Evolutionary conservation across 2,888 invertebrate genomes (phyloP).

Genomic region (Ditylenchus weischeri): DNA sequence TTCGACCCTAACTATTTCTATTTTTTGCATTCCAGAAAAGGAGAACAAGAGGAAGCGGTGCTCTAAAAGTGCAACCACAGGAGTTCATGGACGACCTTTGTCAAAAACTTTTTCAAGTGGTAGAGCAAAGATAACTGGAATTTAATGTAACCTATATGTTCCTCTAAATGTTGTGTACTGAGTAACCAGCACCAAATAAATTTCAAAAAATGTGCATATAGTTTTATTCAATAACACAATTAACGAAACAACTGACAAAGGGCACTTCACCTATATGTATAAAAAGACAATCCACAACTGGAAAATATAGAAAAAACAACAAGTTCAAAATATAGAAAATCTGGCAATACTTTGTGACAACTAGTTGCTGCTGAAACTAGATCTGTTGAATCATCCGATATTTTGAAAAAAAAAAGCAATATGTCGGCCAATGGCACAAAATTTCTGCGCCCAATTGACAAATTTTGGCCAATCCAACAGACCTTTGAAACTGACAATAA

Average conservation of each 20-base stretch:
- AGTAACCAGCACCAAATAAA: not conserved
- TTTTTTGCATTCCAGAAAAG: too few species aligned
- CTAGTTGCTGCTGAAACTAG: not conserved
- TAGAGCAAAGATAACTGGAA: not conserved
- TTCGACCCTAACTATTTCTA: too few species aligned
- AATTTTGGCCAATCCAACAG: too few species aligned
- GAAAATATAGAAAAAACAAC: too few species aligned
- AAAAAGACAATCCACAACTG: too few species aligned
- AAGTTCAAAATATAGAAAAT: too few species aligned
- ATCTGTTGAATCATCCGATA: not conserved
- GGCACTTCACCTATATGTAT: constrained; percentile 1
- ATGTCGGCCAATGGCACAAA: too few species aligned
- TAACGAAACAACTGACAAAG: not conserved
- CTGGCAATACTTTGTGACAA: too few species aligned
- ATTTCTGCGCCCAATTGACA: too few species aligned
- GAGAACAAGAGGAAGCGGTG: not conserved
- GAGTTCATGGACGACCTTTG: not conserved
- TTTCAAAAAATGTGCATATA: not conserved
- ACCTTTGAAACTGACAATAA: too few species aligned
- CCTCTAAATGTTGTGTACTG: too few species aligned
- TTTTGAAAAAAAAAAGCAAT: too few species aligned
- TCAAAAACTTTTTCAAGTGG: constrained; percentile 7
- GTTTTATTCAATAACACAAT: not conserved
- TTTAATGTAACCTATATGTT: not conserved
- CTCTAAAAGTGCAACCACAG: not conserved